Evolutionary conservation across 2,797 vertebrate species (phyloP).

Genomic region (Poeciliopsis infans): DNA sequence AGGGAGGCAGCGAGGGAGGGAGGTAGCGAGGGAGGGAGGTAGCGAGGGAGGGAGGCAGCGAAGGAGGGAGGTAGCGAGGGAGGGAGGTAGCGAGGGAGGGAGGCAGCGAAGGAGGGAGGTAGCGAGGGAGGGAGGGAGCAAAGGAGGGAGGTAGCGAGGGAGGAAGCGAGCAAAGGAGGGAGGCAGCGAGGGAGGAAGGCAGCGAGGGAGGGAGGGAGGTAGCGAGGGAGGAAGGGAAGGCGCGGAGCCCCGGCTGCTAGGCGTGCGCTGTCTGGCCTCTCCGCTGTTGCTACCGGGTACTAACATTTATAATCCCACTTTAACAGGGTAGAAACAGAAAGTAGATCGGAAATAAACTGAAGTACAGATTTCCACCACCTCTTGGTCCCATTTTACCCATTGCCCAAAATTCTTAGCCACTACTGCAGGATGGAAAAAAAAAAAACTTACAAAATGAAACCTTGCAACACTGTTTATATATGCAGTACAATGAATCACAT

Average conservation of each 20-base stretch:
- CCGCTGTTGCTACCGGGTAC: neutral
- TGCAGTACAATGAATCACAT: neutral
- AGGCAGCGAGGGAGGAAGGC: neutral
- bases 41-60: too few relatives aligned
- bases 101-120: too few relatives aligned
- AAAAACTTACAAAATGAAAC: neutral
- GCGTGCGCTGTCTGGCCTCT: neutral
- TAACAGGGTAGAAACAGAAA: neutral
- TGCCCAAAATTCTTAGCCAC: neutral
- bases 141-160: too few relatives aligned
- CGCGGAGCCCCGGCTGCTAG: neutral
- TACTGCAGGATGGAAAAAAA: too few relatives aligned
- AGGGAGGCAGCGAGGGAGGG: too few relatives aligned
- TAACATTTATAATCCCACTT: neutral
- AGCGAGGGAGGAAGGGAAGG: neutral
- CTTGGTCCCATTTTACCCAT: neutral
- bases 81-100: too few relatives aligned
- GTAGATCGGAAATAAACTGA: neutral
- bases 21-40: too few relatives aligned
- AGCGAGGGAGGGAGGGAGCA: too few relatives aligned
- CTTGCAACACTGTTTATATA: neutral
- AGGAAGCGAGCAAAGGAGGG: too few relatives aligned
- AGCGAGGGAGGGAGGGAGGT: neutral
- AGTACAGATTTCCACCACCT: neutral
- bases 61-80: too few relatives aligned